phyloP scores from a whole-genome alignment of 2,888 invertebrate genomes.

The Drosophila heteroneura region DNA sequence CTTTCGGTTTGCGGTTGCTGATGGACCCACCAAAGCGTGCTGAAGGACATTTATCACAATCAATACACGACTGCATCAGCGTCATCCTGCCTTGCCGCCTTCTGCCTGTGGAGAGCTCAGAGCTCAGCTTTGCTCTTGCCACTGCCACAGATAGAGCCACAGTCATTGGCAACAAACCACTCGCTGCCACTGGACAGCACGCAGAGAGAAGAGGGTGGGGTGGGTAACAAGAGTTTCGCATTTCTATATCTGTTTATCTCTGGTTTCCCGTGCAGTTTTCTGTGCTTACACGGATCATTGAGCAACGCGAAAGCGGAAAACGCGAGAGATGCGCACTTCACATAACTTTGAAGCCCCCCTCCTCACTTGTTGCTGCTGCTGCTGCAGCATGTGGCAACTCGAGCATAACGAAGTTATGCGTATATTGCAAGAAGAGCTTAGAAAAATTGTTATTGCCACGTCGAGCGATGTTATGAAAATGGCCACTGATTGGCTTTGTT shows the following conservation, averaged over 20 bases:
- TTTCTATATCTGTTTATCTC: conserved; percentile 74
- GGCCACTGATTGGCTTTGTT: conserved; percentile 71
- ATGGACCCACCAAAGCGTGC: conserved; percentile 52
- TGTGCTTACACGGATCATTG: conserved; percentile 79
- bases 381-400: conserved; percentile 51
- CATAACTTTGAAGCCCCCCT: conserved; percentile 20
- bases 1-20: conserved; percentile 44
- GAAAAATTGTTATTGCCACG: conserved; percentile 58
- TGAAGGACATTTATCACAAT: conserved; percentile 78
- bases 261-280: conserved; percentile 73
- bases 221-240: conserved; percentile 29
- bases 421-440: conserved; percentile 46
- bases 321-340: conserved; percentile 63
- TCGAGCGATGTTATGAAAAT: conserved; percentile 39
- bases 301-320: conserved; percentile 79
- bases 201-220: background rate
- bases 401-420: conserved; percentile 71
- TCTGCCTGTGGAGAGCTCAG: conserved; percentile 16
- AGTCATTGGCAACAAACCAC: conserved; percentile 16
- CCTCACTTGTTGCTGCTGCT: background rate
- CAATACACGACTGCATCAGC: conserved; percentile 61
- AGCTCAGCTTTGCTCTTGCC: conserved; percentile 11
- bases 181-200: conserved; percentile 16
- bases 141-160: conserved; percentile 3
- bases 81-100: conserved; percentile 30